phyloP scores from a whole-genome alignment of 1,140 invertebrate genomes.

The Lamellibrachia luymesi region DNA sequence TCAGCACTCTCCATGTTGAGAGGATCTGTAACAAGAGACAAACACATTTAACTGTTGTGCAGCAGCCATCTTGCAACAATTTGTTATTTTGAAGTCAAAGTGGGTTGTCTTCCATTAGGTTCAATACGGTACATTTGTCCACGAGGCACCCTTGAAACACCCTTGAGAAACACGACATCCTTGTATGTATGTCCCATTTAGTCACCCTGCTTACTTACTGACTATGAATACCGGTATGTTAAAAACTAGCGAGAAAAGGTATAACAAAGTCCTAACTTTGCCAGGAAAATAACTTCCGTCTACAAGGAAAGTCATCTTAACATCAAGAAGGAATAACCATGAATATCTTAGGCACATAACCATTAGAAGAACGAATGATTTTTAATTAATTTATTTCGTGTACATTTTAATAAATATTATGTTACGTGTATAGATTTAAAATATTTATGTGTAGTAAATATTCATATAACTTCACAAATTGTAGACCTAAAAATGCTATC shows the following conservation, averaged over 20 bases:
- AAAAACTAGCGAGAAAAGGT: no score
- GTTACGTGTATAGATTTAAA: no score
- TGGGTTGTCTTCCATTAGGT: neutral
- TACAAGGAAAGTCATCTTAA: neutral
- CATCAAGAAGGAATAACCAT: neutral
- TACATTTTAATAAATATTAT: neutral
- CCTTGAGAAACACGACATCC: no score
- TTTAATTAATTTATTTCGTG: neutral
- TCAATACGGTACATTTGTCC: neutral
- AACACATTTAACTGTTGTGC: neutral
- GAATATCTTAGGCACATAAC: neutral
- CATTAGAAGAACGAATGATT: neutral
- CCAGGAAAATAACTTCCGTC: neutral
- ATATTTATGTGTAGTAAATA: no score
- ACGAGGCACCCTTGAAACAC: neutral
- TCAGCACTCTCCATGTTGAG: neutral
- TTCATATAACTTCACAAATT: no score
- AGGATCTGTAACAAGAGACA: neutral
- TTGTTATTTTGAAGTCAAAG: no score
- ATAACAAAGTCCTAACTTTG: neutral
- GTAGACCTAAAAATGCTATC: no score
- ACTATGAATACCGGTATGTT: no score
- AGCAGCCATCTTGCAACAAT: no score
- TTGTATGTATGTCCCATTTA: neutral
- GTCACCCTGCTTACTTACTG: neutral